A percentile compares a stretch with the other conserved stretches of the same genome.
These are phyloP conservation scores for Chrysocyon brachyurus DNA, from an alignment of 2,797 vertebrate species.

Conservation along the genomic window DNA sequence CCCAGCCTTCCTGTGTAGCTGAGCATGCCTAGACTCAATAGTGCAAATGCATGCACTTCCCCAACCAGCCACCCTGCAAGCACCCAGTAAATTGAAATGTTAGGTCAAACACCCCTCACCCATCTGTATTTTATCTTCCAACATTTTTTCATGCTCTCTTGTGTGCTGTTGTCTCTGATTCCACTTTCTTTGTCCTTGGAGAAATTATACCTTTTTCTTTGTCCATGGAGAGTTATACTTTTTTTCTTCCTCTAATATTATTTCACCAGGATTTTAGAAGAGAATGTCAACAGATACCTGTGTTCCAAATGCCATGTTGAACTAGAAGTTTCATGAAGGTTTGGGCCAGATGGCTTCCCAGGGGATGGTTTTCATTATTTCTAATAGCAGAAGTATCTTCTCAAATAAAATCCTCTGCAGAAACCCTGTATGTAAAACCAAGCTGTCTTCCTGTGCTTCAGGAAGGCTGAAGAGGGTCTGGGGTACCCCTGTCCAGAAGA, in stretches of 20 bases:
- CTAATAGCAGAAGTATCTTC: constrained; percentile 13
- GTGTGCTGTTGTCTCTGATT: not conserved
- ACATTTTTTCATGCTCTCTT: not conserved
- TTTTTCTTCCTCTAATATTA: constrained; percentile 30
- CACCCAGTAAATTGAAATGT: not conserved
- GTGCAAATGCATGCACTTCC: not conserved
- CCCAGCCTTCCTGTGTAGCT: not conserved
- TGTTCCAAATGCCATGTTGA: not conserved
- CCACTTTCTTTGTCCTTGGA: not conserved
- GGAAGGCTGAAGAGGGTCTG: not conserved
- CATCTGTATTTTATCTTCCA: not conserved
- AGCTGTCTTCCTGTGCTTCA: not conserved
- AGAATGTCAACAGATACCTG: not conserved
- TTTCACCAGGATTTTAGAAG: constrained; percentile 47
- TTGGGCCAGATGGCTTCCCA: not conserved
- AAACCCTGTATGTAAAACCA: not conserved
- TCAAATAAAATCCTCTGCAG: not conserved
- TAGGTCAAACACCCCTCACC: not conserved
- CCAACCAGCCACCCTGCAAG: not conserved
- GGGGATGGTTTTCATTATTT: not conserved
- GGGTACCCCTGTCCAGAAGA: not conserved
- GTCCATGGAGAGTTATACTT: not conserved
- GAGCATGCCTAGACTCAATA: not conserved
- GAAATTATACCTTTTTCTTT: not conserved
- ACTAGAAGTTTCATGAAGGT: not conserved